Evolutionary conservation across 1,140 invertebrate genomes (phyloP).

Genomic region (Delia radicum): DNA sequence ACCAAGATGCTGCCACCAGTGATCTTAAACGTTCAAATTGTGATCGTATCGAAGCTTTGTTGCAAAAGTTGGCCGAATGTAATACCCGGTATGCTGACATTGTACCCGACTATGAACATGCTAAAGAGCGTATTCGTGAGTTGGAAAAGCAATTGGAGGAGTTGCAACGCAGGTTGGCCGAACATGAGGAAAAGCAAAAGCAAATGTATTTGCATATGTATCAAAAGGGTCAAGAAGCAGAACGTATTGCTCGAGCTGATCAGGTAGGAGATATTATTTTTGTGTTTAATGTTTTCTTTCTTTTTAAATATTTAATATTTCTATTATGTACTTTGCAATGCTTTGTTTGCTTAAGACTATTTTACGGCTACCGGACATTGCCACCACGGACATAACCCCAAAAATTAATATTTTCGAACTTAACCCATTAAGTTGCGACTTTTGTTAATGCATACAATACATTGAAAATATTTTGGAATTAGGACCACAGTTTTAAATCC

Average conservation of each 20-base stretch:
- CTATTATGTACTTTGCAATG: too few species aligned
- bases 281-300: too few species aligned
- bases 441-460: too few species aligned
- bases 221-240: conserved; percentile 76
- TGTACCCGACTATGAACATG: conserved; percentile 67
- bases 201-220: conserved; percentile 81
- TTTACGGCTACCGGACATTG: too few species aligned
- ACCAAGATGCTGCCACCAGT: conserved; percentile 69
- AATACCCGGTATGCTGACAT: conserved; percentile 73
- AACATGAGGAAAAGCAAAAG: conserved; percentile 74
- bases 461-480: too few species aligned
- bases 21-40: conserved; percentile 75
- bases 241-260: conserved; percentile 67
- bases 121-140: conserved; percentile 66
- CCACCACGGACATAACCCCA: too few species aligned
- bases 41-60: conserved; percentile 73
- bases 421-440: too few species aligned
- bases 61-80: conserved; percentile 76
- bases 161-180: conserved; percentile 65
- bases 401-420: too few species aligned
- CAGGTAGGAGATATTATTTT: conserved; percentile 56
- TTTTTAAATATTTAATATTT: too few species aligned
- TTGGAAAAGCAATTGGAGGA: conserved; percentile 70
- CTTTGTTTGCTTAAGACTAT: too few species aligned
- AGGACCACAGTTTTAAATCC: too few species aligned